These are phyloP conservation scores for Diplazon laetatorius DNA, from an alignment of 2,888 invertebrate species.

Conservation along the genomic window DNA sequence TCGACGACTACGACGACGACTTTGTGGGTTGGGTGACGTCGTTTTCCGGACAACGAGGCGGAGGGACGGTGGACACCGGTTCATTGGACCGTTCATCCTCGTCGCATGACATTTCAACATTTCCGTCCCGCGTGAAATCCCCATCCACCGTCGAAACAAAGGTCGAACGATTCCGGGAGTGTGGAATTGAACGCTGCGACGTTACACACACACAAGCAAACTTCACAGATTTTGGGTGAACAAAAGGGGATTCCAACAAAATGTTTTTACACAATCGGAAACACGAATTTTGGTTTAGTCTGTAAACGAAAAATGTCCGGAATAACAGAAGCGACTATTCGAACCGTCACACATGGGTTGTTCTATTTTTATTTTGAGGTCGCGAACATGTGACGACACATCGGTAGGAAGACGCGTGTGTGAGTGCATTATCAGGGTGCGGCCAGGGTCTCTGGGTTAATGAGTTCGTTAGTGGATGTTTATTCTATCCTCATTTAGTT, in stretches of 20 bases:
- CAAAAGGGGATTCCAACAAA: no score
- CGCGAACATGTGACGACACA: conserved; percentile 4
- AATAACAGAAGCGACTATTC: no score
- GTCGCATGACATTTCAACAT: neutral
- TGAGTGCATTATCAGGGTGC: neutral
- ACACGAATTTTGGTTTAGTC: no score
- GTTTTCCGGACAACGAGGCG: conserved; percentile 8
- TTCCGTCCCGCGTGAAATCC: neutral
- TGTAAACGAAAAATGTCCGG: no score
- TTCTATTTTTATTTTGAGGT: neutral
- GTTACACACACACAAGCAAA: no score
- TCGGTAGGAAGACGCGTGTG: neutral
- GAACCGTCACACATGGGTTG: no score
- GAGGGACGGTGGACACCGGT: conserved; percentile 23
- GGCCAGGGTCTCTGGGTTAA: conserved; percentile 42
- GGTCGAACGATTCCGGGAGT: no score
- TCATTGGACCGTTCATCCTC: neutral
- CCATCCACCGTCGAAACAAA: no score
- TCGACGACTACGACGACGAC: conserved; percentile 28
- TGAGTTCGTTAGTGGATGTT: conserved; percentile 58
- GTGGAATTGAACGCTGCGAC: no score
- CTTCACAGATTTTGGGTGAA: no score
- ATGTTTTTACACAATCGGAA: no score
- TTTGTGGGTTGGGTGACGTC: conserved; percentile 35
- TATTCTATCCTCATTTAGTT: conserved; percentile 34